Conservation (phyloP, 2,888 invertebrate species). For the Zhuqinia jingwanae region DNA sequence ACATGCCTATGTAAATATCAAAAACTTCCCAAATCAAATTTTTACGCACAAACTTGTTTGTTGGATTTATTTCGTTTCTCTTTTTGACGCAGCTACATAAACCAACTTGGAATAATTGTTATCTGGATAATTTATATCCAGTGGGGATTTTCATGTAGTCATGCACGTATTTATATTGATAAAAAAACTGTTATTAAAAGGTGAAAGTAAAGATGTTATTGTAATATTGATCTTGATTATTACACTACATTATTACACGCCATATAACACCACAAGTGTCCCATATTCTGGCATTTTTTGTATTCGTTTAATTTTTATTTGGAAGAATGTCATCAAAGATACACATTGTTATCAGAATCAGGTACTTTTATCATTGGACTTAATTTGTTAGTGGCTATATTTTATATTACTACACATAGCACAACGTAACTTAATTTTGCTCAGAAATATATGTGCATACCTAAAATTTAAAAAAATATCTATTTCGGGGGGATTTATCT, state of each 20-base stretch:
- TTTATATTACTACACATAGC: too few relatives aligned
- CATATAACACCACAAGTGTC: not conserved
- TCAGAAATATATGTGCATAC: too few relatives aligned
- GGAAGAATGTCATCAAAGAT: conserved; percentile 11
- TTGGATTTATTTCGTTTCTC: not conserved
- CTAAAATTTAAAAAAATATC: too few relatives aligned
- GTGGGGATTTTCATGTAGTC: not conserved
- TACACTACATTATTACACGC: not conserved
- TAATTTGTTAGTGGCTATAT: too few relatives aligned
- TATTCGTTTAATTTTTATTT: too few relatives aligned
- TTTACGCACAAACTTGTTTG: not conserved
- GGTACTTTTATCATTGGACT: not conserved
- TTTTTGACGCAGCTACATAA: too few relatives aligned
- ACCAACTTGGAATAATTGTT: conserved; percentile 15
- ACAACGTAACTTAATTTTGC: too few relatives aligned
- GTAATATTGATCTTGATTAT: not conserved
- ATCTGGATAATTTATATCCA: conserved; percentile 30
- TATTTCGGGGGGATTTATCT: too few relatives aligned
- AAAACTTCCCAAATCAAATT: not conserved
- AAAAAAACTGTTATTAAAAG: not conserved
- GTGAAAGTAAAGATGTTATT: too few relatives aligned
- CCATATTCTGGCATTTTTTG: not conserved
- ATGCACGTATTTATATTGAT: not conserved
- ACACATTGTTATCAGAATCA: conserved; percentile 4
- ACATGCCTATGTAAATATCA: not conserved